A percentile compares a stretch with the other conserved stretches of the same genome.
Evolutionary conservation across 1,140 invertebrate species (phyloP).

Genomic region (Periplaneta americana): DNA sequence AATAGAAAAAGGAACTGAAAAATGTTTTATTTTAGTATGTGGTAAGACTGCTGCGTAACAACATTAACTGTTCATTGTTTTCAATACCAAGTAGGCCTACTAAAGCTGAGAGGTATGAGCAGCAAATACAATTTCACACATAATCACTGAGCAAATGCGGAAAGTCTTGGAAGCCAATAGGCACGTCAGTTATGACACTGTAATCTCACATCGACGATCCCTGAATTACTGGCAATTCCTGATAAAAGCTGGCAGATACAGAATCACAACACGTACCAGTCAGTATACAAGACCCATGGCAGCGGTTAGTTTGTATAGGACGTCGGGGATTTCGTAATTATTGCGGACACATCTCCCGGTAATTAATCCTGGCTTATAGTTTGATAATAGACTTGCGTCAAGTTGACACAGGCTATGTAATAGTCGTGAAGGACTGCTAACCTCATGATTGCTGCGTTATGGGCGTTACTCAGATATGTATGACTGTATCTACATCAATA

Average conservation of each 20-base stretch:
- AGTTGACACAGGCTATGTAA: not conserved
- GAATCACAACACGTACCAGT: not conserved
- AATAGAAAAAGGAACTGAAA: too few species aligned
- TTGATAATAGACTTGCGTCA: not conserved
- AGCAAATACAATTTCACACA: too few species aligned
- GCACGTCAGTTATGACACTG: too few species aligned
- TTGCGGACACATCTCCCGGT: not conserved
- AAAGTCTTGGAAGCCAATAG: too few species aligned
- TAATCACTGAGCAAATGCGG: too few species aligned
- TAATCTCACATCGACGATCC: not conserved
- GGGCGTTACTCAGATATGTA: not conserved
- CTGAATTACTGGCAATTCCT: not conserved
- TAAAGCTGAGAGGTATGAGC: too few species aligned
- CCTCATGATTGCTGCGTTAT: not conserved
- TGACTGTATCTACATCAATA: too few species aligned
- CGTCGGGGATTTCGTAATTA: not conserved
- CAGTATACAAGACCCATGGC: not conserved
- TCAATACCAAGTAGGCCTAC: too few species aligned
- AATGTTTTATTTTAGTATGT: too few species aligned
- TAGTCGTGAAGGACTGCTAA: not conserved
- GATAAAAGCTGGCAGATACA: not conserved
- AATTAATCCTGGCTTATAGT: not conserved
- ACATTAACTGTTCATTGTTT: too few species aligned
- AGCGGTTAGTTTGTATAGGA: not conserved
- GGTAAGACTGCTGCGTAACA: too few species aligned